Evolutionary conservation across 1,140 invertebrate species (phyloP).

Genomic region (Cyclargus thomasi): DNA sequence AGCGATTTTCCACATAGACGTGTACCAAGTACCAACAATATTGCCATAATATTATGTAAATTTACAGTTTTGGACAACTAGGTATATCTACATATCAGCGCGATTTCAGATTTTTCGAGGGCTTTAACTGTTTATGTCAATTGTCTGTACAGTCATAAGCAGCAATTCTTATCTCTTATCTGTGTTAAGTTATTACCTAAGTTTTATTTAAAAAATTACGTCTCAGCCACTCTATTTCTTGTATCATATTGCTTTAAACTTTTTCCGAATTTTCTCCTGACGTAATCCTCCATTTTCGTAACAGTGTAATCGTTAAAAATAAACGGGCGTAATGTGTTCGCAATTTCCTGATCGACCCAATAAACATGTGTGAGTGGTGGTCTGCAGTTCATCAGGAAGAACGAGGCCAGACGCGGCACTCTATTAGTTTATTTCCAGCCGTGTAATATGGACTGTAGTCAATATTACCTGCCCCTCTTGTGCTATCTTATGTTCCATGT

Average conservation of each 20-base stretch:
- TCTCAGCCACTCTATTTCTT: neutral
- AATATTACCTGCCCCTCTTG: constrained; percentile 25
- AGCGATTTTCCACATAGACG: too few relatives aligned
- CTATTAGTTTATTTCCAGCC: constrained; percentile 56
- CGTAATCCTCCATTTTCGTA: constrained; percentile 21
- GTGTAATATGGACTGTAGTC: constrained; percentile 42
- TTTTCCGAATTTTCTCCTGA: constrained; percentile 7
- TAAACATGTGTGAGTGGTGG: constrained; percentile 53
- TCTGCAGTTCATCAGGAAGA: constrained; percentile 59
- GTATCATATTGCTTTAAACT: neutral
- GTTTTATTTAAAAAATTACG: too few relatives aligned
- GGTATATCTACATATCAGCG: too few relatives aligned
- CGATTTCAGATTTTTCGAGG: neutral
- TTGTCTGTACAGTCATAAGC: too few relatives aligned
- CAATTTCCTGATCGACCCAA: constrained; percentile 64
- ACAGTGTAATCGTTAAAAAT: constrained; percentile 45
- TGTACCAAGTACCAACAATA: too few relatives aligned
- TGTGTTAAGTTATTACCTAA: neutral
- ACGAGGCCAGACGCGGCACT: constrained; percentile 45
- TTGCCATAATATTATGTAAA: too few relatives aligned
- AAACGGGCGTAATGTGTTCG: constrained; percentile 45
- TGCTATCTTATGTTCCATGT: constrained; percentile 18
- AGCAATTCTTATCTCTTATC: too few relatives aligned
- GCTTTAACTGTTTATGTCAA: too few relatives aligned
- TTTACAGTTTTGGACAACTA: too few relatives aligned